Conservation (phyloP, 2,888 invertebrate genomes). For the Acleris literana region DNA sequence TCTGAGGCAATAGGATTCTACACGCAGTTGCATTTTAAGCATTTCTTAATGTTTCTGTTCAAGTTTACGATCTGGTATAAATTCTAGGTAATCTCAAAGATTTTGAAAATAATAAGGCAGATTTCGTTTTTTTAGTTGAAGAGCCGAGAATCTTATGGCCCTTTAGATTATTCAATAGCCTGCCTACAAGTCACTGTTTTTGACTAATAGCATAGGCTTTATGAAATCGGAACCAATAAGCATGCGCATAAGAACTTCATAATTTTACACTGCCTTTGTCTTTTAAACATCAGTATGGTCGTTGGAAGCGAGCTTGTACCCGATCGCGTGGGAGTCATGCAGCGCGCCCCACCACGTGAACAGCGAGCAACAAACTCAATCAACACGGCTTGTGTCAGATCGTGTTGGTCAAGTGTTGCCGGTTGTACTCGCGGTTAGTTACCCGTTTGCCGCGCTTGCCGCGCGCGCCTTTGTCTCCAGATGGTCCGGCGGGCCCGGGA, state of each 20-base stretch:
- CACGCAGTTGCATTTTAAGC: neutral
- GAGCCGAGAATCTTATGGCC: no score
- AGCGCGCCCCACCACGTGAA: constrained; percentile 21
- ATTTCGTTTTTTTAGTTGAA: no score
- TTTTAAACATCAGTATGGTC: neutral
- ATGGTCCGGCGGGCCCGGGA: constrained; percentile 88
- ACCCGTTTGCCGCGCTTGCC: constrained; percentile 97
- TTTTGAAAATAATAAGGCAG: neutral
- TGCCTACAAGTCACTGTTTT: no score
- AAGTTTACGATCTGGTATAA: no score
- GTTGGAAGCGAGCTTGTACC: constrained; percentile 32
- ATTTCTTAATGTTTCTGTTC: neutral
- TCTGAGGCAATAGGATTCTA: constrained; percentile 5
- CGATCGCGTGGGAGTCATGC: constrained; percentile 27
- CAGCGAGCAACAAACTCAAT: constrained; percentile 11
- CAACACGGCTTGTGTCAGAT: no score
- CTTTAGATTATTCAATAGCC: no score
- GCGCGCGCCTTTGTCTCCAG: constrained; percentile 94
- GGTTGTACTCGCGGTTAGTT: constrained; percentile 60
- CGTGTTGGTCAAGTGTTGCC: no score
- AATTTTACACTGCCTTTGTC: no score
- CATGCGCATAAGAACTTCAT: no score
- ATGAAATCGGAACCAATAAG: neutral
- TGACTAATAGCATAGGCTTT: no score
- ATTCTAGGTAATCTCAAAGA: neutral